These are phyloP conservation scores for Synergus japonicus DNA, from an alignment of 2,888 invertebrate genomes.

Conservation along the genomic window DNA sequence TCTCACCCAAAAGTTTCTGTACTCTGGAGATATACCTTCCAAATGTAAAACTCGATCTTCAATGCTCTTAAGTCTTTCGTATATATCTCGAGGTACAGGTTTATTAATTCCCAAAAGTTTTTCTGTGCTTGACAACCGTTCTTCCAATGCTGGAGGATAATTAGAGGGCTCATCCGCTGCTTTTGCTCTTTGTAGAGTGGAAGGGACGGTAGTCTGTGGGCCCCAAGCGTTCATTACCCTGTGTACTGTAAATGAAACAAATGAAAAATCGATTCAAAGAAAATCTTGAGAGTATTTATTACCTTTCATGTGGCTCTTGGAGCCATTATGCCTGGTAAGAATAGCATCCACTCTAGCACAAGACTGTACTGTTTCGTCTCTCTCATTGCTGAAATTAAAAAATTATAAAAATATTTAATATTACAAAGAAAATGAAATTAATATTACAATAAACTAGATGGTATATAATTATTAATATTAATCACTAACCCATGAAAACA, in stretches of 20 bases:
- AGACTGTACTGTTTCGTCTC: conserved; percentile 78
- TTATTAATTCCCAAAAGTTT: conserved; percentile 80
- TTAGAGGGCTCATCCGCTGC: conserved; percentile 54
- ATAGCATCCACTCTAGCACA: conserved; percentile 89
- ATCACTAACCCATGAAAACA: conserved; percentile 76
- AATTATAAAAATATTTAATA: conserved; percentile 15
- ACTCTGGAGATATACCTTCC: conserved; percentile 90
- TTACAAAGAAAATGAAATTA: background rate
- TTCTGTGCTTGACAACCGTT: conserved; percentile 84
- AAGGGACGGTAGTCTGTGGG: conserved; percentile 80
- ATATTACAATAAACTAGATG: background rate
- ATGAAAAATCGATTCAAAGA: background rate
- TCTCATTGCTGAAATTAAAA: conserved; percentile 62
- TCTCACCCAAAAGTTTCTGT: conserved; percentile 84
- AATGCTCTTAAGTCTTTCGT: conserved; percentile 84
- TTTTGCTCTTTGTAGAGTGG: conserved; percentile 51
- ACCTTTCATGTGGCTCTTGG: conserved; percentile 90
- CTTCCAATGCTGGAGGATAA: conserved; percentile 81
- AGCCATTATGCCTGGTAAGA: conserved; percentile 84
- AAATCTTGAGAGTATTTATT: conserved; percentile 48
- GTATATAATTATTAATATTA: conserved; percentile 36
- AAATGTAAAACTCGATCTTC: conserved; percentile 87
- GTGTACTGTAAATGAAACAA: conserved; percentile 79
- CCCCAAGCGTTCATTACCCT: conserved; percentile 86
- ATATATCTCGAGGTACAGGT: conserved; percentile 83